Base-by-base conservation (phyloP, 2,797 vertebrate species). In the Esox lucius region DNA sequence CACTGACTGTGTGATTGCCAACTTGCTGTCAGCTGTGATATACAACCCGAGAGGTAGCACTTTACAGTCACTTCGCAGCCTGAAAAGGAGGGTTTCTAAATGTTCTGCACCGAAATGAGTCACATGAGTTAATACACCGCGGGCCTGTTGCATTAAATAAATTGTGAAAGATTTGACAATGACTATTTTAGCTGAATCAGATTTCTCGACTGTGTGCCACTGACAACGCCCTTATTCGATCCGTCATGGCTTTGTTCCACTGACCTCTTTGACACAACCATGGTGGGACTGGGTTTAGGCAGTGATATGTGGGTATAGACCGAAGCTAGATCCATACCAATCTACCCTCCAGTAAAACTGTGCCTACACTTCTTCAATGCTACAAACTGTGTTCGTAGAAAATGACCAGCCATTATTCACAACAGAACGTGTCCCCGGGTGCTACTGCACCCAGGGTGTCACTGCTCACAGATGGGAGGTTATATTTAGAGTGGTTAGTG, bases 131-230 rank as follows among this genome's bases (percentile, higher is more conserved):
- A 3, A 7, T 42, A 6, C 5, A 9, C 42, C 5, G 39, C 42
- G 39, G 39, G 39, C 39, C 39, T 42, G 39, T 42, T 42, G 7
- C 35, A 39, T 39, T 42, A 42, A 7, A 42, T 42, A 2, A 6
- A 42, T 42, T 42, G 39, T 42, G 39, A 42, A 7, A 42, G 5
- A 42, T 42, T 42, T 42, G 39, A 42, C 39, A 7, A 42, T 42
- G 42, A 42, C 5, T 42, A 6, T 6, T 42, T 42, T 9, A 42
- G 39, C 5, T 42, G 9, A 6, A 42, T 42, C 39, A 2, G 4
- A 42, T 94, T 56, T 66, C 79, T n/a, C n/a, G 65, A 64, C 12
- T 2, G 26, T 6, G 66, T 35, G 42, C 65, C 59, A n/a, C 26
- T 15, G 13, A 76, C 31, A 53, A 59, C 22, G 39, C 26, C 51